Conservation (phyloP, 2,113 vertebrate species). For the Camarhynchus parvulus region DNA sequence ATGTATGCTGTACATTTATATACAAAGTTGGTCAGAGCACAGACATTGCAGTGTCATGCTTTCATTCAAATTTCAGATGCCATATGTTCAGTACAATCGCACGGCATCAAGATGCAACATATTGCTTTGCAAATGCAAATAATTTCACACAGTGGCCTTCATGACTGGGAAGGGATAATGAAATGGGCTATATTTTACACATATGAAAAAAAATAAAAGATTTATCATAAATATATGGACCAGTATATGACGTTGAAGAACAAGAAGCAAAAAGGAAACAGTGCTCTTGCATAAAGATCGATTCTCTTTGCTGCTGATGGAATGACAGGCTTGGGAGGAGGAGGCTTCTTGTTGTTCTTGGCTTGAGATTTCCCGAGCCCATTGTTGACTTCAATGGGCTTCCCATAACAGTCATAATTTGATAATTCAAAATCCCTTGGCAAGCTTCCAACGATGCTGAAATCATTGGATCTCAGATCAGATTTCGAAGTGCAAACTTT, state of each 20-base stretch:
- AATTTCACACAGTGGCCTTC: slow-evolving; percentile 71
- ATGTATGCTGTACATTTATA: slow-evolving; percentile 76
- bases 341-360: slow-evolving; percentile 92
- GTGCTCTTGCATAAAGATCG: slow-evolving; percentile 92
- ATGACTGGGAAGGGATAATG: slow-evolving; percentile 60
- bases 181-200: slow-evolving; percentile 65
- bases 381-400: slow-evolving; percentile 89
- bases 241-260: slow-evolving; percentile 99
- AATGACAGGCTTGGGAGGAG: slow-evolving; percentile 94
- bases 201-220: slow-evolving; percentile 41
- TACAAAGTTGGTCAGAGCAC: slow-evolving; percentile 68
- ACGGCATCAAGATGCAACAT: slow-evolving; percentile 78
- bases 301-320: slow-evolving; percentile 94
- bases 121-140: slow-evolving; percentile 80
- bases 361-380: slow-evolving; percentile 86
- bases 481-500: slow-evolving; percentile 99
- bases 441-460: slow-evolving; percentile 98
- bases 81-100: slow-evolving; percentile 70
- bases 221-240: slow-evolving; percentile 95
- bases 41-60: slow-evolving; percentile 81
- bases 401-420: slow-evolving; percentile 99
- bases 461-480: slow-evolving; percentile 95
- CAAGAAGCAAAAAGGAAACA: slow-evolving; percentile 98
- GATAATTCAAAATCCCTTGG: slow-evolving; percentile 98
- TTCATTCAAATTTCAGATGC: slow-evolving; percentile 77